Evolutionary conservation across 37 sponge, comb jelly and placozoan species (phyloP).

Genomic region (Eunapius fragilis): DNA sequence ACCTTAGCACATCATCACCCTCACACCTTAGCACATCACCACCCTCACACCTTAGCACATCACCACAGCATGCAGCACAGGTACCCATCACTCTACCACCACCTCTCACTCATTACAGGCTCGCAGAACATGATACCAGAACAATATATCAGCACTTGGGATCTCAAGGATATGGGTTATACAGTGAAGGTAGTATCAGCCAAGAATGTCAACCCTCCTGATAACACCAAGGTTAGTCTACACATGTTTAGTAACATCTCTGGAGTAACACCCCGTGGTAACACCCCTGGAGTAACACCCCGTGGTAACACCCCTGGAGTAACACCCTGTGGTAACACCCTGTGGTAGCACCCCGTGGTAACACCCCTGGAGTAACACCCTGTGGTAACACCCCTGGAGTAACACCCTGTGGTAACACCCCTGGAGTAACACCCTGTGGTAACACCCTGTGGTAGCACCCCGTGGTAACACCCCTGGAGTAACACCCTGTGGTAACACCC

Average conservation of each 20-base stretch:
- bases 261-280: no score
- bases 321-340: no score
- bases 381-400: no score
- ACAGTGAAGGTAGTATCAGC: constrained; percentile 63
- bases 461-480: no score
- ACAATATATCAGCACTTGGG: constrained; percentile 44
- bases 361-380: no score
- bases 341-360: no score
- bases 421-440: no score
- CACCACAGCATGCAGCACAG: constrained; percentile 13
- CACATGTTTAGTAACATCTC: neutral
- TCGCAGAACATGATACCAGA: neutral
- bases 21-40: constrained; percentile 11
- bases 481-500: no score
- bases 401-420: no score
- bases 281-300: no score
- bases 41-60: constrained; percentile 13
- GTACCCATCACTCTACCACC: constrained; percentile 9
- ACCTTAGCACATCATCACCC: constrained; percentile 1
- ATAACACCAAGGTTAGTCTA: constrained; percentile 69
- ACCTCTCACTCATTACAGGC: constrained; percentile 6
- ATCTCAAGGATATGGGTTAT: constrained; percentile 39
- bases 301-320: no score
- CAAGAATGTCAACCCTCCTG: constrained; percentile 72
- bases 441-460: no score